Conservation (phyloP, 2,797 vertebrate genomes). For the Sebastes nivosus region DNA sequence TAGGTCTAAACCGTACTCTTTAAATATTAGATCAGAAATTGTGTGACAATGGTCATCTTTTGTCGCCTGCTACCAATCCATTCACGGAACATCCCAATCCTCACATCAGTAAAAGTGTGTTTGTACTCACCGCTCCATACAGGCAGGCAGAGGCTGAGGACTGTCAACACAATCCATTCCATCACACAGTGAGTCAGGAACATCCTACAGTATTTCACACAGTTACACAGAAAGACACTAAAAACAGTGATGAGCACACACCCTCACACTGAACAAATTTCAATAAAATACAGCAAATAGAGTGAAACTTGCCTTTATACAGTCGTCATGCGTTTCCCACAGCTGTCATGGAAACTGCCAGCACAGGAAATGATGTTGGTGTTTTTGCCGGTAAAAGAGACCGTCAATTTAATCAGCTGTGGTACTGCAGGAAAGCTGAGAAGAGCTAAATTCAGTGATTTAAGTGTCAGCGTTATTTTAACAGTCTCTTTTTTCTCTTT, state of each 20-base stretch:
- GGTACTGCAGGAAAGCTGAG: slow-evolving; percentile 35
- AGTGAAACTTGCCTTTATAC: slow-evolving; percentile 39
- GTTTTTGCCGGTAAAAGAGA: slow-evolving; percentile 54
- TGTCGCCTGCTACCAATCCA: background rate
- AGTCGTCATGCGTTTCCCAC: background rate
- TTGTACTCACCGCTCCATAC: slow-evolving; percentile 54
- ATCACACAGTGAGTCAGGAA: slow-evolving; percentile 21
- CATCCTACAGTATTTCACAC: slow-evolving; percentile 42
- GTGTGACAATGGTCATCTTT: background rate
- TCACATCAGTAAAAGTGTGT: background rate
- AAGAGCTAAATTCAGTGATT: background rate
- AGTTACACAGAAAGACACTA: background rate
- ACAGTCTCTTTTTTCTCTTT: no score
- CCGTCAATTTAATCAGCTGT: background rate
- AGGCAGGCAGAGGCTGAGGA: slow-evolving; percentile 37
- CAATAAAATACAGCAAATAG: slow-evolving; percentile 28
- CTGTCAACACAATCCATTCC: slow-evolving; percentile 23
- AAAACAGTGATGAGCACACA: background rate
- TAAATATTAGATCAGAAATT: no score
- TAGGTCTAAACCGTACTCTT: no score
- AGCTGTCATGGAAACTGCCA: slow-evolving; percentile 55
- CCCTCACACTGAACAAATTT: slow-evolving; percentile 1
- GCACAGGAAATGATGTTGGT: slow-evolving; percentile 62
- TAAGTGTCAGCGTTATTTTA: background rate
- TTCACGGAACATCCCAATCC: background rate